Evolutionary conservation across 2,888 invertebrate species (phyloP).

Genomic region (Leptodirus hochenwartii): DNA sequence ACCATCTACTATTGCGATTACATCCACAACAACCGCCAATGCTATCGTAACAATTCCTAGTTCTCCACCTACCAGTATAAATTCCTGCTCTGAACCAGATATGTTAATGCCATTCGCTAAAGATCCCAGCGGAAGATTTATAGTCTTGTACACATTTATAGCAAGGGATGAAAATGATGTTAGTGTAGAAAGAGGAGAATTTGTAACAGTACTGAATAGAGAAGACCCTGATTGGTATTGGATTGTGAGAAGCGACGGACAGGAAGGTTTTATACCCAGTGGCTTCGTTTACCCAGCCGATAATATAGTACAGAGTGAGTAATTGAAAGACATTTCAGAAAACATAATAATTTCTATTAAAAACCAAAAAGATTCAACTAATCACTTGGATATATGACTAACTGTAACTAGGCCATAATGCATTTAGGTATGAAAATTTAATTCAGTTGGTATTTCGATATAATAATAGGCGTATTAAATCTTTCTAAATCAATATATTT

Average conservation of each 20-base stretch:
- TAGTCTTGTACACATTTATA: conserved; percentile 83
- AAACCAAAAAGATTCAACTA: neutral
- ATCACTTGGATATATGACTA: too few species aligned
- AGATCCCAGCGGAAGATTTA: conserved; percentile 78
- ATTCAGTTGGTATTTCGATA: too few species aligned
- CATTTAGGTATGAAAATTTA: too few species aligned
- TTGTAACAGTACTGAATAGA: conserved; percentile 88
- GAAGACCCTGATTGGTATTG: conserved; percentile 96
- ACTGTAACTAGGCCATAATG: too few species aligned
- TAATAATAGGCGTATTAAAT: too few species aligned
- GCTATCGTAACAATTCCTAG: too few species aligned
- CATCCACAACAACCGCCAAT: too few species aligned
- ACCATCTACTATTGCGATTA: too few species aligned
- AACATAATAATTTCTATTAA: conserved; percentile 1
- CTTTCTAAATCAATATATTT: too few species aligned
- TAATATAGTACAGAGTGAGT: conserved; percentile 47
- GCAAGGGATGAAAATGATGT: conserved; percentile 90
- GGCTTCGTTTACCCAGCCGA: conserved; percentile 85
- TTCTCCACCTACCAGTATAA: conserved; percentile 31
- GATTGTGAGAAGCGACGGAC: conserved; percentile 82
- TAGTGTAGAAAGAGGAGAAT: conserved; percentile 82
- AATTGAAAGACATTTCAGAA: neutral
- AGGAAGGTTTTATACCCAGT: conserved; percentile 90
- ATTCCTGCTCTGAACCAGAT: conserved; percentile 38
- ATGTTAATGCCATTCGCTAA: conserved; percentile 54